Evolutionary conservation across 92 coral and sea anemone genomes (phyloP), one percentile per base, ranked within the genome.

Genomic region (Palythoa caribaeorum): DNA sequence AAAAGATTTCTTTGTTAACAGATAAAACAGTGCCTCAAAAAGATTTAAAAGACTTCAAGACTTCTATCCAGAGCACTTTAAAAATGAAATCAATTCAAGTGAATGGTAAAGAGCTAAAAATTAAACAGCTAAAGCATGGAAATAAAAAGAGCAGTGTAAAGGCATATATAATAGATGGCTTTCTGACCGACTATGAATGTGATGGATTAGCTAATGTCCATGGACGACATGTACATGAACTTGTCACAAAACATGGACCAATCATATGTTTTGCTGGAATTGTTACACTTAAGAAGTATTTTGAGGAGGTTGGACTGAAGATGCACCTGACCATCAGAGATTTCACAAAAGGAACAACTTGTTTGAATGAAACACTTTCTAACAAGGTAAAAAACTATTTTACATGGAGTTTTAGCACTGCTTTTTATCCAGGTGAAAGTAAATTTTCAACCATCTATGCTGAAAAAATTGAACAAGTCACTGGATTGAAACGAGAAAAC

Each of bases 381-480:
- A 83, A 76, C 59, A 76, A 85, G 54, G 80, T 96, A 7, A 94
- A 90, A 76, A 76, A 77, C 0, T 91, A 90, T 52, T 95, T 96
- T 77, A 95, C 71, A 52, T 96, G 99, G 99, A 96, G 99, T 89
- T 92, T 78, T 52, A 96, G 99, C 75, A 96, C 97, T 38, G 98
- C 99, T 35, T 96, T 96, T 86, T 96, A 96, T 84, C 96, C 99
- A 2, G 99, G 99, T 62, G 99, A 96, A 79, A 96, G 94, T 78
- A 94, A 91, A 83, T 96, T 96, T 77, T 96, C 99, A 21, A 89
- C 94, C 13, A 78, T 85, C 37, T 92, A 93, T 85, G 95, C 94
- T 20, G 88, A 96, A 51, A 90, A 92, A 65, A 94, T 97, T 86
- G 83, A 90, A 69, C 76, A 84, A 77, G 95, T 98, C 38, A 94